Percentiles rank a stretch among this genome's conserved stretches.
phyloP scores from a whole-genome alignment of 2,113 vertebrate genomes.

The Galbula dea region DNA sequence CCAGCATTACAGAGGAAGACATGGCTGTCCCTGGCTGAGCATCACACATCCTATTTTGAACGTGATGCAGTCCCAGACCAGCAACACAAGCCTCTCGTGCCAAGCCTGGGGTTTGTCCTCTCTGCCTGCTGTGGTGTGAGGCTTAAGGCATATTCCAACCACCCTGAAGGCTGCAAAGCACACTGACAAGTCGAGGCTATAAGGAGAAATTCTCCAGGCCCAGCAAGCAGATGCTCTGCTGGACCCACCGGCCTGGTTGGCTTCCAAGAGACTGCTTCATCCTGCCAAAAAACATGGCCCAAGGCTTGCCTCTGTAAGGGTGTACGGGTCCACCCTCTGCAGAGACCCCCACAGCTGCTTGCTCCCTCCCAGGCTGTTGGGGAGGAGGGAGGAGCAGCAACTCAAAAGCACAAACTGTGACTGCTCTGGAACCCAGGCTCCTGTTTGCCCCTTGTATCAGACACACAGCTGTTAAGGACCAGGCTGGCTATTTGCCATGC shows the following conservation, averaged over 20 bases:
- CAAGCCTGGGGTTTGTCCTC: not conserved
- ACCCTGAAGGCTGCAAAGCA: not conserved
- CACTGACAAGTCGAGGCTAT: accelerated
- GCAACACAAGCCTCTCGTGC: not conserved
- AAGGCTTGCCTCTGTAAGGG: not conserved
- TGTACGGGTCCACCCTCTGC: not conserved
- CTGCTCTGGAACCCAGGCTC: not conserved
- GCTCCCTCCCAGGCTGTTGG: accelerated
- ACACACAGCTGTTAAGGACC: accelerated
- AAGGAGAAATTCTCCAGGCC: not conserved
- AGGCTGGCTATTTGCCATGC: not conserved
- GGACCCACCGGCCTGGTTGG: not conserved
- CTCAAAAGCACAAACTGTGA: not conserved
- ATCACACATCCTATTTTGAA: accelerated
- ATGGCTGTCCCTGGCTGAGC: accelerated
- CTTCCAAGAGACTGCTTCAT: not conserved
- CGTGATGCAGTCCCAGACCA: accelerated
- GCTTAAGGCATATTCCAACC: not conserved
- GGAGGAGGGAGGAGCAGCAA: not conserved
- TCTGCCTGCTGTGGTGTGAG: not conserved
- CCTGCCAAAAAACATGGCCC: not conserved
- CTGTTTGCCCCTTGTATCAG: accelerated
- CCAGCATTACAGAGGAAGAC: not conserved
- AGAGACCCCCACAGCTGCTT: not conserved
- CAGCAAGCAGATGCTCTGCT: not conserved